A percentile compares a stretch with the other conserved stretches of the same genome.
Evolutionary conservation across 2,113 vertebrate genomes (phyloP).

Genomic region (Myiopsitta monachus): DNA sequence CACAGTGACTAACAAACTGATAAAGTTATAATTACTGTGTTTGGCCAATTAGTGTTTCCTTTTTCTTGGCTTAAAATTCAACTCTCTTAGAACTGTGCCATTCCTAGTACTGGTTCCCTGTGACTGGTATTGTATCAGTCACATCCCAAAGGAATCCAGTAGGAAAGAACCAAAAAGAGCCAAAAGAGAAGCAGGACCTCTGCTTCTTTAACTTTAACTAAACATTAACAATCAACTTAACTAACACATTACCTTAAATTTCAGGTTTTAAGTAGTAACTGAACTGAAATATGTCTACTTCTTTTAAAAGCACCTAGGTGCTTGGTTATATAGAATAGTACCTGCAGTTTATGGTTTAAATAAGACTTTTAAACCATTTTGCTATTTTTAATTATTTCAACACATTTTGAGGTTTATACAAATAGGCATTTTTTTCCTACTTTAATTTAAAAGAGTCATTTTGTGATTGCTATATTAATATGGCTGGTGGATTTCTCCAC

Average conservation of each 20-base stretch:
- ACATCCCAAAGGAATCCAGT: background rate
- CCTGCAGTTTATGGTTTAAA: background rate
- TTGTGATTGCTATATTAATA: background rate
- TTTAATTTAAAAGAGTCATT: background rate
- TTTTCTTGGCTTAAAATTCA: background rate
- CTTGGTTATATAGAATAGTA: background rate
- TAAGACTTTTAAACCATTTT: background rate
- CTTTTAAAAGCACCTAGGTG: background rate
- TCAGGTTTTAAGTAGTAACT: background rate
- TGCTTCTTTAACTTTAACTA: background rate
- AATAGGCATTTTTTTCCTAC: background rate
- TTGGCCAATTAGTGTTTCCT: background rate
- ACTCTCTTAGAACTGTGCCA: background rate
- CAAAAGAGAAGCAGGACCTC: background rate
- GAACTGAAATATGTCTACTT: background rate
- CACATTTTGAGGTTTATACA: background rate
- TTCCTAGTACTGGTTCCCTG: background rate
- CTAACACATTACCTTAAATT: background rate
- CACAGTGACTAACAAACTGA: background rate
- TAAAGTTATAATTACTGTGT: background rate
- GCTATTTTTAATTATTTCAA: background rate
- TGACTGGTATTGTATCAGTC: background rate
- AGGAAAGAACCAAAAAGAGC: background rate
- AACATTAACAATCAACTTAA: too few relatives aligned
- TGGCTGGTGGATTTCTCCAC: background rate